These are phyloP conservation scores for Morpho deidamia DNA, from an alignment of 2,888 invertebrate genomes.

Conservation along the genomic window DNA sequence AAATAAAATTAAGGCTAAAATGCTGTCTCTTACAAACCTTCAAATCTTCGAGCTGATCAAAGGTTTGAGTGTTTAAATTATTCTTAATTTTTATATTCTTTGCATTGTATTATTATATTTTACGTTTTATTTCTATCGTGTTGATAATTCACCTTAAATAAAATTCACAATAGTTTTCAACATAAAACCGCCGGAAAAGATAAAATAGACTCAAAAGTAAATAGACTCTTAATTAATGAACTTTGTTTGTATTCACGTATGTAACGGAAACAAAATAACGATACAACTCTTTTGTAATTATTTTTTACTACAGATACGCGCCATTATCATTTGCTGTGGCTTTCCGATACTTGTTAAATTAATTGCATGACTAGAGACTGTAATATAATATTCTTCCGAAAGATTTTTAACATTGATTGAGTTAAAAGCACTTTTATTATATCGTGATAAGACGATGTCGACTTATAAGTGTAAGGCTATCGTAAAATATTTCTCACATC, in stretches of 20 bases:
- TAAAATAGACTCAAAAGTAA: constrained; percentile 18
- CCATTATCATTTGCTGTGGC: constrained; percentile 8
- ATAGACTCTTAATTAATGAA: constrained; percentile 26
- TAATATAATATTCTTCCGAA: no score
- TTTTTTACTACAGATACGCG: constrained; percentile 11
- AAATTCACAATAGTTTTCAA: constrained; percentile 7
- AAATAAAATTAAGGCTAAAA: no score
- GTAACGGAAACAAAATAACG: constrained; percentile 30
- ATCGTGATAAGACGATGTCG: no score
- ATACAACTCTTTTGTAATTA: constrained; percentile 23
- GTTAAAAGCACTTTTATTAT: no score
- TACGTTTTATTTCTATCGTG: not conserved
- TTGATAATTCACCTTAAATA: not conserved
- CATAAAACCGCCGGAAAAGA: constrained; percentile 13
- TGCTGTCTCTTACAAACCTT: no score
- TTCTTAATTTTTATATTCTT: no score
- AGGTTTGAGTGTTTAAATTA: no score
- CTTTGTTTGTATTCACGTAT: constrained; percentile 40
- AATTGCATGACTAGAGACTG: not conserved
- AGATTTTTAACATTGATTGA: no score
- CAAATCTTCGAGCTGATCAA: no score
- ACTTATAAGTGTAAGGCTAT: no score
- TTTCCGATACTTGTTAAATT: constrained; percentile 5
- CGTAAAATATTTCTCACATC: no score
- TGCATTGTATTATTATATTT: no score